These are phyloP conservation scores for Cladorhizidae sp. DNA, from an alignment of 37 sponge, comb jelly and placozoan species.

Conservation along the genomic window DNA sequence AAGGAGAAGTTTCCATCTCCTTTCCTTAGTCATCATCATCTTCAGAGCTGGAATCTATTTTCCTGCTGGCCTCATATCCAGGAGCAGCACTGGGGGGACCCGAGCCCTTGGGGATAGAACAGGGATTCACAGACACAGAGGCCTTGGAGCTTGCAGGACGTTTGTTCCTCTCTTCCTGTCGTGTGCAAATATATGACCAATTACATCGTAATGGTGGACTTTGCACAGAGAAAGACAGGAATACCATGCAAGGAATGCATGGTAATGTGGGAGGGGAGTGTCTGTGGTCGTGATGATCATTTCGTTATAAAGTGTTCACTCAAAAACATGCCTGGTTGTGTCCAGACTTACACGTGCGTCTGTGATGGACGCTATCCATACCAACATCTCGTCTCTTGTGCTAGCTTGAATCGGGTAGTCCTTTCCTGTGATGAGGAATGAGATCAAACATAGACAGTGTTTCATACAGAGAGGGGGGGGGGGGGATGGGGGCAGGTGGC, in stretches of 20 bases:
- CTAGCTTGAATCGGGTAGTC: slow-evolving; percentile 77
- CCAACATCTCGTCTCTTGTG: slow-evolving; percentile 71
- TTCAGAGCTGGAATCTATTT: slow-evolving; percentile 16
- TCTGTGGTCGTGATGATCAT: no score
- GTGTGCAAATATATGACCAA: no score
- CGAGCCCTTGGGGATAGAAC: slow-evolving; percentile 3
- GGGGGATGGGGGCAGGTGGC: no score
- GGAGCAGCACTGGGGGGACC: not conserved
- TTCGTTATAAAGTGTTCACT: no score
- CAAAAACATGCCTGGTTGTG: no score
- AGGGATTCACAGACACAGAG: slow-evolving; percentile 19
- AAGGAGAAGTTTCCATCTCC: no score
- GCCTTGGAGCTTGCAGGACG: slow-evolving; percentile 10
- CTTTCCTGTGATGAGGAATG: slow-evolving; percentile 65
- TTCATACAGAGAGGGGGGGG: no score
- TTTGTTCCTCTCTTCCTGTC: slow-evolving; percentile 26
- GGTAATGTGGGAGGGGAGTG: no score
- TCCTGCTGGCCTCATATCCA: not conserved
- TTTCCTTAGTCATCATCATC: slow-evolving; percentile 20
- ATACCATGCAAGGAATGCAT: no score
- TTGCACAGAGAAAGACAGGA: no score
- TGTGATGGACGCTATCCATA: slow-evolving; percentile 62
- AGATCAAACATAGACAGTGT: no score
- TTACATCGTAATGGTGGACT: no score
- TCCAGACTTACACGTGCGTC: slow-evolving; percentile 45